Evolutionary conservation across 64 coral and sea anemone genomes (phyloP), one percentile per base, ranked within the genome.

Genomic region (Anthopleura sola): DNA sequence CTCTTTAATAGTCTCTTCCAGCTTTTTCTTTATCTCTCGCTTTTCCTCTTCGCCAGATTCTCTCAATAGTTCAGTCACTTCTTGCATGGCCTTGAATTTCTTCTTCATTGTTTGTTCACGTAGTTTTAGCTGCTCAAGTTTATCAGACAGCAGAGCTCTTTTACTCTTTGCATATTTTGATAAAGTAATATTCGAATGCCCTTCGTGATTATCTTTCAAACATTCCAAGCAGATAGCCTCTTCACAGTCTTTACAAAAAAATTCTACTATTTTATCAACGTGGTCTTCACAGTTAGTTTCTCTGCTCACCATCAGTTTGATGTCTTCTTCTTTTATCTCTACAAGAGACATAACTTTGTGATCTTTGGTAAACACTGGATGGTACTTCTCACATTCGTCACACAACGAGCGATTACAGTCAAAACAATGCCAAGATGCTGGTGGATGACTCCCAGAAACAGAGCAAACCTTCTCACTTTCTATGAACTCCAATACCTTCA

Each of bases 351-450:
- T 13, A 37, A 76, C 32, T 76, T 76, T 76, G 74, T 76, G 74
- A 76, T 76, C 74, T 76, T 71, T 71, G 33, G 23, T 71, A 34
- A 71, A 71, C 33, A 29, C 24, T 12, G 68, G 8, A 71, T 71
- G 68, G 33, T 0, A 2, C 33, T 34, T n/a, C 15, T 34, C 12
- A 76, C 74, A 76, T 76, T 76, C 74, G 74, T 76, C 74, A 76
- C 74, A 76, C 74, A 76, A 39, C 74, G 74, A 76, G 74, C 74
- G 74, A 76, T 76, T 39, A 76, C 74, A 76, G 33, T 76, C 74
- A 39, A 76, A 39, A 15, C 74, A 76, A 36, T 76, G 74, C 74
- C 74, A 76, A 33, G 37, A 76, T 76, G 74, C 74, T 36, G 29
- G 15, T 36, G 31, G 16, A 76, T 76, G 74, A 39, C 74, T 76